Conservation (phyloP, 2,888 invertebrate species). For the Steinernema hermaphroditum region DNA sequence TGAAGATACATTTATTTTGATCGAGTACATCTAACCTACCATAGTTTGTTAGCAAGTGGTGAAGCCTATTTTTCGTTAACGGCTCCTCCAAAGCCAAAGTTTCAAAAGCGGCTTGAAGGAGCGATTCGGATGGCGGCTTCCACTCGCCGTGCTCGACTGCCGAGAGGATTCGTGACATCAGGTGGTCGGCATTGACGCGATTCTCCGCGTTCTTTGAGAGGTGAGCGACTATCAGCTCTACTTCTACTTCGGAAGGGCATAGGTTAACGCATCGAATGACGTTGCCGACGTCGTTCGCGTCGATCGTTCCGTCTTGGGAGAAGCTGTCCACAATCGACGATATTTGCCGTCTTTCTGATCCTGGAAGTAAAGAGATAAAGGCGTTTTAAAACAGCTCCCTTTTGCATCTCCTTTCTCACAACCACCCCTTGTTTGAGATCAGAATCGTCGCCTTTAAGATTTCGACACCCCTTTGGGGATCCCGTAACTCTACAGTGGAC, state of each 20-base stretch:
- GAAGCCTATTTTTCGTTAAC: slow-evolving; percentile 38
- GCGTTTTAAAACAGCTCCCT: background rate
- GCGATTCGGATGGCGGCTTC: slow-evolving; percentile 34
- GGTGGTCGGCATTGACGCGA: slow-evolving; percentile 33
- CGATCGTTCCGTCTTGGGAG: slow-evolving; percentile 40
- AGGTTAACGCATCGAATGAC: slow-evolving; percentile 39
- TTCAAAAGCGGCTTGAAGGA: slow-evolving; percentile 38
- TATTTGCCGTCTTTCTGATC: slow-evolving; percentile 32
- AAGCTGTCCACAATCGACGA: slow-evolving; percentile 35
- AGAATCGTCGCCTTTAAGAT: too few relatives aligned
- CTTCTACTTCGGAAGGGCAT: slow-evolving; percentile 35
- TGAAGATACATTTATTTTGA: background rate
- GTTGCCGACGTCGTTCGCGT: slow-evolving; percentile 37
- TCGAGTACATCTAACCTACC: slow-evolving; percentile 17
- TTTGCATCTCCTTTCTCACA: too few relatives aligned
- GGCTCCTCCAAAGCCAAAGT: slow-evolving; percentile 35
- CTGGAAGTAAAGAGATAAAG: slow-evolving; percentile 31
- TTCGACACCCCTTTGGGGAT: too few relatives aligned
- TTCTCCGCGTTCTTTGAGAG: slow-evolving; percentile 42
- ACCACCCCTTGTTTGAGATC: too few relatives aligned
- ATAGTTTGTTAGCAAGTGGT: slow-evolving; percentile 28
- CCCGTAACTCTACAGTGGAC: too few relatives aligned
- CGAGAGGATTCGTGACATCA: slow-evolving; percentile 39
- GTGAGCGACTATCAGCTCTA: slow-evolving; percentile 67
- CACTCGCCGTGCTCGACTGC: slow-evolving; percentile 37